Base-by-base conservation (phyloP, 2,888 invertebrate genomes). In the Selenia dentaria region DNA sequence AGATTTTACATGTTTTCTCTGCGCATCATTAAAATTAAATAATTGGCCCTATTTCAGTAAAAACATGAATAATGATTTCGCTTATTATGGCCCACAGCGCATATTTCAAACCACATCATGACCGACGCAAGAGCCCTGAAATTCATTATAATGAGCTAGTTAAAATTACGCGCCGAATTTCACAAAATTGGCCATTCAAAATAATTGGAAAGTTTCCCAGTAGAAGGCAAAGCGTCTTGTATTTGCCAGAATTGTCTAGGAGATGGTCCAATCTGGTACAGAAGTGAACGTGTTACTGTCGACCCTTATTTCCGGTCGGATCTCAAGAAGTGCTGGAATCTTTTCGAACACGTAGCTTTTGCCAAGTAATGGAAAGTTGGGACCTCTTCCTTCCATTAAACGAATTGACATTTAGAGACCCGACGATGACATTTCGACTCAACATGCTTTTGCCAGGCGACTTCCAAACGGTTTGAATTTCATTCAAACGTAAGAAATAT, bases 251-350 rank as follows among this genome's bases (percentile, higher is more conserved):
- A 37, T 46, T 25, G 29, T 35, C 22, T 27, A 24, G n/a, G n/a
- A 34, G 45, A 39, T 28, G 29, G 26, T 46, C 26, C 45, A 46
- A 45, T 39, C 28, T 39, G 9, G 16, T 1, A 11, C 3, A 6
- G 27, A 10, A 31, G 36, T 46, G 35, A 41, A 33, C 8, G 31
- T 40, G 40, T 40, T 46, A 45, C 38, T 42, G 35, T 36, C 45
- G 39, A 37, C 47, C 54, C 52, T 47, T 50, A 55, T 55, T 55
- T 55, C 55, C 52, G 46, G 42, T 29, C 18, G 35, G 35, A 26
- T 29, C 31, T 40, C 14, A 35, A 37, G 27, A 24, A 45, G 35
- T 31, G 40, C 33, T 42, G 32, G 42, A 52, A 51, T 52, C 51
- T 50, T 35, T 50, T 47, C 49, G 13, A 27, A 43, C 42, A 31